A percentile compares a stretch with the other conserved stretches of the same genome.
These are phyloP conservation scores for Drosophila carrolli DNA, from an alignment of 1,140 invertebrate genomes.

Conservation along the genomic window DNA sequence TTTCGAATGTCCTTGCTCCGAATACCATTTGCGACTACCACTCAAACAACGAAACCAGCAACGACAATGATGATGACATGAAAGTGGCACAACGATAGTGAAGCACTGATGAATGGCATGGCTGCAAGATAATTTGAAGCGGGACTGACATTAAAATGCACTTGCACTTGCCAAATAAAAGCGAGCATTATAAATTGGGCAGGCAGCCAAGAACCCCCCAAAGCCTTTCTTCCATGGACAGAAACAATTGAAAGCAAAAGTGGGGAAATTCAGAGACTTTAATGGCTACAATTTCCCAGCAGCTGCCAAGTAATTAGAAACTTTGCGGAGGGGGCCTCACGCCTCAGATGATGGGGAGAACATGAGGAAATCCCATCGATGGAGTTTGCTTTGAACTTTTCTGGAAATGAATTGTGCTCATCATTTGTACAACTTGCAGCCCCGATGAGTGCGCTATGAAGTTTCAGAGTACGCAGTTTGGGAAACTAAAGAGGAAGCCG, in stretches of 20 bases:
- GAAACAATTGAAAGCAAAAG: conserved; percentile 60
- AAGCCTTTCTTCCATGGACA: conserved; percentile 5
- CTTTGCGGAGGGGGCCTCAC: conserved; percentile 1
- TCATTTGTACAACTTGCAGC: conserved; percentile 5
- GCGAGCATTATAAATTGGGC: conserved; percentile 42
- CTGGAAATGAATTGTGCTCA: conserved; percentile 52
- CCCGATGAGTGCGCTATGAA: conserved; percentile 8
- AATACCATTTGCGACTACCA: conserved; percentile 34
- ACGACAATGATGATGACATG: conserved; percentile 53
- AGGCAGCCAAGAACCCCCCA: conserved; percentile 32
- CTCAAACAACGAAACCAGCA: conserved; percentile 31
- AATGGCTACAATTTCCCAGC: conserved; percentile 45
- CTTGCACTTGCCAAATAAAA: conserved; percentile 72
- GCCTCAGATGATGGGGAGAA: not conserved
- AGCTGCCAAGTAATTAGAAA: conserved; percentile 62
- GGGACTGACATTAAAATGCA: conserved; percentile 70
- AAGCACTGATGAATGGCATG: conserved; percentile 49
- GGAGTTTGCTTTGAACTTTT: conserved; percentile 60
- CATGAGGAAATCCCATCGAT: conserved; percentile 26
- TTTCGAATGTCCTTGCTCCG: conserved; percentile 16
- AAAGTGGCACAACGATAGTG: conserved; percentile 6
- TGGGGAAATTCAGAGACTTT: conserved; percentile 18
- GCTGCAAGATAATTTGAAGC: conserved; percentile 58
- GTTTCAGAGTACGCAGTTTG: conserved; percentile 21
- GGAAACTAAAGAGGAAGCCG: conserved; percentile 46